Conservation (phyloP, 2,888 invertebrate genomes). For the Hypolimnas misippus region DNA sequence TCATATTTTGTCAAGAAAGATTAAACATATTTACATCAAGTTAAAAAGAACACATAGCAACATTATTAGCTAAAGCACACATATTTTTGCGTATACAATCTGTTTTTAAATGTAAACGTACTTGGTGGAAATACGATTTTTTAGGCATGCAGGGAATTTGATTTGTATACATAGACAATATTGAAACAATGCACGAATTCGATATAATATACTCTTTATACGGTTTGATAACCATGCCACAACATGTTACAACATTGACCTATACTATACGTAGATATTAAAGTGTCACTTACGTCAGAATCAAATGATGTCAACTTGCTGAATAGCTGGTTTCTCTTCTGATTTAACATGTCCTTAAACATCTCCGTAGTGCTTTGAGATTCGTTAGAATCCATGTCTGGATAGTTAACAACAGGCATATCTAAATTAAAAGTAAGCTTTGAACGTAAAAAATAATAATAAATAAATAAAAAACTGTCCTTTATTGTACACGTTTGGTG, state of each 20-base stretch:
- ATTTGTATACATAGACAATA: neutral
- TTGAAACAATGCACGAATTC: neutral
- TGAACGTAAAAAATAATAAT: too few species aligned
- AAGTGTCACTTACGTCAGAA: conserved; percentile 90
- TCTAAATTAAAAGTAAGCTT: conserved; percentile 55
- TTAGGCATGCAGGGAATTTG: neutral
- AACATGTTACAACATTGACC: conserved; percentile 51
- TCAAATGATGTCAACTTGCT: conserved; percentile 95
- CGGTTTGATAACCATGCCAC: conserved; percentile 54
- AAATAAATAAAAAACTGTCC: too few species aligned
- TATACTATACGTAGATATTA: conserved; percentile 28
- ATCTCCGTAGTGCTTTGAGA: conserved; percentile 94
- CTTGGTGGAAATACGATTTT: neutral
- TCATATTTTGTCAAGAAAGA: neutral
- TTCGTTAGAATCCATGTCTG: conserved; percentile 87
- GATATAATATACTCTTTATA: neutral
- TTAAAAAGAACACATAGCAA: conserved; percentile 7
- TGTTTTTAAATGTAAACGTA: neutral
- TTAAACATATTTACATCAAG: neutral
- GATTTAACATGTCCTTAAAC: conserved; percentile 96
- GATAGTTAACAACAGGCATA: conserved; percentile 83
- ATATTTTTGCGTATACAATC: neutral
- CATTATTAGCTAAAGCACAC: conserved; percentile 29
- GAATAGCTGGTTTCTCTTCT: conserved; percentile 93
- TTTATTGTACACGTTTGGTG: too few species aligned